phyloP scores from a whole-genome alignment of 2,888 invertebrate species.

The Seira musarum region DNA sequence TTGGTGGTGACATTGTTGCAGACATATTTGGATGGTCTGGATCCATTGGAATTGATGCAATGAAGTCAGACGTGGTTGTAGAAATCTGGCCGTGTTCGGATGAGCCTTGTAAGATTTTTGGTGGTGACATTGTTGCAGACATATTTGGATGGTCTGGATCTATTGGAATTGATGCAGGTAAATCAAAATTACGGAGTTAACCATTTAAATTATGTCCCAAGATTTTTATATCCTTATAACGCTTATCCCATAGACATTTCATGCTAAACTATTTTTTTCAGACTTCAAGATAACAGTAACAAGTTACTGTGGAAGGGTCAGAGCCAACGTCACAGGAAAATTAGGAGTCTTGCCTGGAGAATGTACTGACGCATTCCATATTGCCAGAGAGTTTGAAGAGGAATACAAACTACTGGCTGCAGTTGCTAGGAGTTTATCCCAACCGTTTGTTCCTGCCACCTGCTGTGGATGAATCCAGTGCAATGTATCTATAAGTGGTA shows the following conservation, averaged over 20 bases:
- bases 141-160: conserved; percentile 40
- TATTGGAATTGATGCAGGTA: conserved; percentile 37
- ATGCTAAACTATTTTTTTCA: conserved; percentile 24
- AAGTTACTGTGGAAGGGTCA: conserved; percentile 33
- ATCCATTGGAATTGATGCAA: no score
- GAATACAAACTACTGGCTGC: conserved; percentile 28
- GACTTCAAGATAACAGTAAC: conserved; percentile 44
- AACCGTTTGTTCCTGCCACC: conserved; percentile 27
- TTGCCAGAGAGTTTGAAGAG: conserved; percentile 36
- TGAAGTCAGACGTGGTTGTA: conserved; percentile 24
- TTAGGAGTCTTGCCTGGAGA: conserved; percentile 16
- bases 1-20: conserved; percentile 21
- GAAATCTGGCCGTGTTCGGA: conserved; percentile 39
- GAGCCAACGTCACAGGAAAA: conserved; percentile 30
- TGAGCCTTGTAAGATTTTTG: conserved; percentile 37
- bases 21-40: conserved; percentile 38
- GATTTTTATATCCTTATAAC: not conserved
- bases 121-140: conserved; percentile 28
- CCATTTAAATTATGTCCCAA: no score
- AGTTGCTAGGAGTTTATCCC: conserved; percentile 19
- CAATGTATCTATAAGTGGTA: no score
- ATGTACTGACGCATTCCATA: conserved; percentile 13
- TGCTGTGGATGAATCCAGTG: not conserved
- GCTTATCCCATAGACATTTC: no score
- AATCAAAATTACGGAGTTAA: no score